These are phyloP conservation scores for Gorsachius magnificus DNA, from an alignment of 2,797 vertebrate genomes.

Conservation along the genomic window DNA sequence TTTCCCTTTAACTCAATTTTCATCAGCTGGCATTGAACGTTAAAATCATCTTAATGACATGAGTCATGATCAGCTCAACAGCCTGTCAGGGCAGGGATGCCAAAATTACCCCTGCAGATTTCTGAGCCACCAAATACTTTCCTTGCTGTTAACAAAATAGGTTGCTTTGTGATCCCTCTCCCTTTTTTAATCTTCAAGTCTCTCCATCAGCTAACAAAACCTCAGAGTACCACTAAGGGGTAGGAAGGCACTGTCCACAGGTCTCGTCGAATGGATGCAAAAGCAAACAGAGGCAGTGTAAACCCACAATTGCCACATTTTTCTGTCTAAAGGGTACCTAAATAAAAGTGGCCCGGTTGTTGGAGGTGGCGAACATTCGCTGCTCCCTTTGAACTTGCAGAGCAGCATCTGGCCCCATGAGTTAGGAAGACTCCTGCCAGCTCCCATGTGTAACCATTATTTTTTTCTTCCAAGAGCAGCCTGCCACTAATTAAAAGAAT, in stretches of 20 bases:
- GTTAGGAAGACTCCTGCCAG: conserved; percentile 28
- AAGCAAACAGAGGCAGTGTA: conserved; percentile 1
- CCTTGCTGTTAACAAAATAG: conserved; percentile 25
- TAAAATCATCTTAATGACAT: conserved; percentile 42
- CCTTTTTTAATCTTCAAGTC: neutral
- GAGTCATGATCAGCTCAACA: conserved; percentile 37
- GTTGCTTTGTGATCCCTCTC: neutral
- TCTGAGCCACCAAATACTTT: conserved; percentile 16
- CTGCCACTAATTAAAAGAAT: conserved; percentile 64
- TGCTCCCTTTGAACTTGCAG: conserved; percentile 15
- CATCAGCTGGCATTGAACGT: conserved; percentile 21
- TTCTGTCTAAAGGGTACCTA: neutral
- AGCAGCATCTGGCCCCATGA: neutral
- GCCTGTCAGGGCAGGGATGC: neutral
- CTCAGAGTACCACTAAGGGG: neutral
- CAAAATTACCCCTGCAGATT: conserved; percentile 15
- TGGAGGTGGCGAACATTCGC: neutral
- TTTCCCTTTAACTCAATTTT: conserved; percentile 46
- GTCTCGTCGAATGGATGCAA: neutral
- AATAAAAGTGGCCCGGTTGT: neutral
- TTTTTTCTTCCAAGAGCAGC: conserved; percentile 17
- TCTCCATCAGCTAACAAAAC: neutral
- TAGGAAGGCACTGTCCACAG: neutral
- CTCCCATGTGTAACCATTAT: neutral
- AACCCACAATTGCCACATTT: conserved; percentile 27